These are phyloP conservation scores for Galago senegalensis DNA, from an alignment of 2,797 vertebrate species.

Conservation along the genomic window DNA sequence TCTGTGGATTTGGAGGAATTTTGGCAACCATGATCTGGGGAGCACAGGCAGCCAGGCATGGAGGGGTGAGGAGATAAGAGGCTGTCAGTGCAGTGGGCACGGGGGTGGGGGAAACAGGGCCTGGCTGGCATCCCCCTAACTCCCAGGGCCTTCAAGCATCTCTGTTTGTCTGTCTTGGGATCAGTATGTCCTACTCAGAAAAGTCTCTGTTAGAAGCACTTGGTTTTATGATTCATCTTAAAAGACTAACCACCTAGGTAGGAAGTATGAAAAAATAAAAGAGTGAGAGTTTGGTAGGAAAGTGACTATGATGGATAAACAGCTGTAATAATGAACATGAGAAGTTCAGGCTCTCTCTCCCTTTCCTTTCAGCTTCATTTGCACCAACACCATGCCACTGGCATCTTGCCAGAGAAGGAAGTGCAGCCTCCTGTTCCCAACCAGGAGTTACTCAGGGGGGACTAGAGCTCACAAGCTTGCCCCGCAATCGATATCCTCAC, in stretches of 20 bases:
- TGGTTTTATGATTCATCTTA: background rate
- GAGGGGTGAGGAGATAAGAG: rapidly evolving
- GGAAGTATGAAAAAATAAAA: background rate
- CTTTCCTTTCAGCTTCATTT: background rate
- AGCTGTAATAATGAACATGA: background rate
- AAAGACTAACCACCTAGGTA: background rate
- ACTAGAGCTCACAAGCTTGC: rapidly evolving
- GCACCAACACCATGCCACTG: too few relatives aligned
- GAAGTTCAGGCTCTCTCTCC: background rate
- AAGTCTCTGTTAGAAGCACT: background rate
- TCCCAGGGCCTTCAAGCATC: rapidly evolving
- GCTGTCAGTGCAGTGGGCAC: too few relatives aligned
- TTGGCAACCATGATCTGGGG: background rate
- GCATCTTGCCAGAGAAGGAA: background rate
- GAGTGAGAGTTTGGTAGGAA: background rate
- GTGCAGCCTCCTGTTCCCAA: too few relatives aligned
- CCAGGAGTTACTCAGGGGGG: background rate
- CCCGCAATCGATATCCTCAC: rapidly evolving
- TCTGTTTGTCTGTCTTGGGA: too few relatives aligned
- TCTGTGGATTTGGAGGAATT: too few relatives aligned
- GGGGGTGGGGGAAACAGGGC: too few relatives aligned
- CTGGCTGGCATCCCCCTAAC: rapidly evolving
- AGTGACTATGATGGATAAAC: background rate
- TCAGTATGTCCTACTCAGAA: background rate
- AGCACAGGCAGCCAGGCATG: rapidly evolving